A percentile compares a stretch with the other conserved stretches of the same genome.
These are phyloP conservation scores for Parascotia fuliginaria DNA, from an alignment of 2,888 invertebrate genomes.

Conservation along the genomic window DNA sequence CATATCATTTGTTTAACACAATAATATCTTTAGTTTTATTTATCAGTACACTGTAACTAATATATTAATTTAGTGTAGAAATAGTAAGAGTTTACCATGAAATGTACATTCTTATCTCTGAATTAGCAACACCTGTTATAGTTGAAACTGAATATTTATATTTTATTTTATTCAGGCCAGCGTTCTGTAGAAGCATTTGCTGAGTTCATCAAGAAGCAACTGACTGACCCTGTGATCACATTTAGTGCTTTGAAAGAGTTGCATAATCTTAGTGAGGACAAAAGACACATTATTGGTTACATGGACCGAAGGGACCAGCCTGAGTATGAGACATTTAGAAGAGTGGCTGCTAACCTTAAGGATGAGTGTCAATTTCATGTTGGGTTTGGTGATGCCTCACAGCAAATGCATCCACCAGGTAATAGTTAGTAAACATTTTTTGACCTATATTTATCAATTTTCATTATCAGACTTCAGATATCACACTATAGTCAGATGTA, in stretches of 20 bases:
- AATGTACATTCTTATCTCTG: no score
- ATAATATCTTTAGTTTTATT: no score
- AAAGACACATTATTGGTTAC: conserved; percentile 95
- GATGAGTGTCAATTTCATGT: conserved; percentile 98
- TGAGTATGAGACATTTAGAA: conserved; percentile 92
- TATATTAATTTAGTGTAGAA: no score
- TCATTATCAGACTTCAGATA: no score
- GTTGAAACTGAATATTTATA: no score
- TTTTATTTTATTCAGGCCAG: no score
- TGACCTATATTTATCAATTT: no score
- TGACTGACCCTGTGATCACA: conserved; percentile 94
- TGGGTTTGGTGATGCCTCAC: conserved; percentile 93
- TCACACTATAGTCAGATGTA: no score
- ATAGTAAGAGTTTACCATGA: no score
- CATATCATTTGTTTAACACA: no score
- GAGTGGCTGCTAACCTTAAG: conserved; percentile 94
- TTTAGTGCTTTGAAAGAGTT: conserved; percentile 91
- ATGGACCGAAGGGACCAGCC: conserved; percentile 93
- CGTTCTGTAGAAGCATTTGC: conserved; percentile 96
- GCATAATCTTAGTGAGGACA: conserved; percentile 90
- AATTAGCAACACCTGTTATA: no score
- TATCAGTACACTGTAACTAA: neutral
- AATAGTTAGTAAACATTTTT: neutral
- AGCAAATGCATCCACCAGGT: conserved; percentile 94
- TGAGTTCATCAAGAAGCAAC: conserved; percentile 94